Evolutionary conservation across 2,113 vertebrate species (phyloP), one percentile per base, ranked within the genome.

Genomic region (Silurus meridionalis): DNA sequence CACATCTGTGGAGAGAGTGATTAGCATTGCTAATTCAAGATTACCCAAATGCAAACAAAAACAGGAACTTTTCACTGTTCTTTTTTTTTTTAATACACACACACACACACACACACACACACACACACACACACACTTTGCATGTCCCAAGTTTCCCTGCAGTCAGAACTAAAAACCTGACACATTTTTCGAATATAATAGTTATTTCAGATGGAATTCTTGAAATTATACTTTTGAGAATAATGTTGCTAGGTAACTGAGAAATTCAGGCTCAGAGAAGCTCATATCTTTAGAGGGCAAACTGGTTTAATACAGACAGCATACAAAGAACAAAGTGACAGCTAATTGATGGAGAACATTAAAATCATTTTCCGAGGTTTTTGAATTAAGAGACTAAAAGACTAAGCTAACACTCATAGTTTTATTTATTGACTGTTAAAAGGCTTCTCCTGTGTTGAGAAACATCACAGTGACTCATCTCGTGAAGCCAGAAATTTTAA

Each of bases 1-100:
- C 25, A 80, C 83, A 90, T 84, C 88, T 90, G 89, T 80, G 89
- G 85, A 77, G 79, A 86, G 84, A 3, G 77, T 82, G 25, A 87
- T 83, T 83, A 84, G 84, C 58, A 87, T 87, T 86, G 60, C 66
- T 84, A 86, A 89, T 88, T 28, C 55, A 84, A 61, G 77, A 77
- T 83, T 81, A 58, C n/a, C 28, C 72, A 48, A 15, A 58, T 75
- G 84, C 23, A 64, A 82, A 78, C 14, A 8, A 13, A 57, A 48
- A 64, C 60, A 4, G 21, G 63, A 72, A 21, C 28, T 72, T 78
- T 57, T 58, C 67, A 66, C 6, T 83, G 7, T 71, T 37, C 28
- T 37, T 37, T 37, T 37, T 37, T 37, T 37, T 37, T 37, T 37
- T 37, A 1, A 37, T 2, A 37, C 37, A 37, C 37, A 37, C 37